Evolutionary conservation across 2,888 invertebrate genomes (phyloP).

Genomic region (Drosophila suboccidentalis): DNA sequence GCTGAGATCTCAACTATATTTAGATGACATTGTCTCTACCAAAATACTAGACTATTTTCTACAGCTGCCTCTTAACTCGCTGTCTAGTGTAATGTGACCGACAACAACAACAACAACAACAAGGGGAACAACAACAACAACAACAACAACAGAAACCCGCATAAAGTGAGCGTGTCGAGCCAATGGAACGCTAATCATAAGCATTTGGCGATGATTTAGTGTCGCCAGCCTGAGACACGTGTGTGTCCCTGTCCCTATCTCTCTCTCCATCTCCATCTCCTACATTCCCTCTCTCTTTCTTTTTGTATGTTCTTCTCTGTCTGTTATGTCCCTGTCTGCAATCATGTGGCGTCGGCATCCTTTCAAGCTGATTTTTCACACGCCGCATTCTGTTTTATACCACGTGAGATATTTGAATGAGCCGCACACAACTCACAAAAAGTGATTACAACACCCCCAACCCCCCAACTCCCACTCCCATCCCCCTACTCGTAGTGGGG

Average conservation of each 20-base stretch:
- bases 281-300: not conserved
- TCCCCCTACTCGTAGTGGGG: not conserved
- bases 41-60: slow-evolving; percentile 8
- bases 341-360: slow-evolving; percentile 68
- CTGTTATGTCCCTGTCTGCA: slow-evolving; percentile 52
- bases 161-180: slow-evolving; percentile 65
- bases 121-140: slow-evolving; percentile 15
- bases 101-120: slow-evolving; percentile 27
- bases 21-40: slow-evolving; percentile 52
- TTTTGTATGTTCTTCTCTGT: slow-evolving; percentile 18
- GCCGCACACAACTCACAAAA: slow-evolving; percentile 68
- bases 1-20: slow-evolving; percentile 40
- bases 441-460: slow-evolving; percentile 43
- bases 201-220: slow-evolving; percentile 80
- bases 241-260: slow-evolving; percentile 40
- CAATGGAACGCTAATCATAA: slow-evolving; percentile 75
- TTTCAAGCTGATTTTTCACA: slow-evolving; percentile 80
- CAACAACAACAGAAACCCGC: slow-evolving; percentile 49
- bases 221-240: slow-evolving; percentile 71
- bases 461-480: not conserved
- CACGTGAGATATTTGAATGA: slow-evolving; percentile 63
- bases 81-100: slow-evolving; percentile 68
- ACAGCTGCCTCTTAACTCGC: slow-evolving; percentile 72
- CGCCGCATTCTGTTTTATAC: slow-evolving; percentile 67
- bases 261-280: not conserved